phyloP scores from a whole-genome alignment of 2,888 invertebrate species.

The Stenolophus ochropezus region DNA sequence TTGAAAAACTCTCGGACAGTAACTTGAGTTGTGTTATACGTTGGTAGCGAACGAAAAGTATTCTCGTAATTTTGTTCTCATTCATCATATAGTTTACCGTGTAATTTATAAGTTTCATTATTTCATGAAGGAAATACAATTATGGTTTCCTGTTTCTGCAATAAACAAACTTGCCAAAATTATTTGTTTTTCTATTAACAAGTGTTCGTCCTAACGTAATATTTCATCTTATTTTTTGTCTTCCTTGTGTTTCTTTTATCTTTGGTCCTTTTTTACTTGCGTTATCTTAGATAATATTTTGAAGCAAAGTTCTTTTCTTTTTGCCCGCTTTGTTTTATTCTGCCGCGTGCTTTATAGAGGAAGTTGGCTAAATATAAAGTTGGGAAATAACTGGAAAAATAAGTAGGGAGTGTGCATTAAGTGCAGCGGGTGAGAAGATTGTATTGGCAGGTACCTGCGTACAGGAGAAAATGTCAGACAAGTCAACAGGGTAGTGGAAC shows the following conservation, averaged over 20 bases:
- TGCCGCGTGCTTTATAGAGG: not conserved
- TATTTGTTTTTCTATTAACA: not conserved
- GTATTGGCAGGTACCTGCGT: not conserved
- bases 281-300: not conserved
- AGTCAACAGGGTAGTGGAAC: not conserved
- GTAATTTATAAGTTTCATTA: not conserved
- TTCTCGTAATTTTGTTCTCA: not conserved
- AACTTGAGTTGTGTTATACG: no score
- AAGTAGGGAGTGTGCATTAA: not conserved
- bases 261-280: not conserved
- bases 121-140: not conserved
- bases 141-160: not conserved
- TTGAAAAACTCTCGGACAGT: no score
- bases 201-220: not conserved
- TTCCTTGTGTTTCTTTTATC: not conserved
- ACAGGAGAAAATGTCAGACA: not conserved
- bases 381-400: not conserved
- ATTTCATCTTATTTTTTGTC: not conserved
- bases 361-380: not conserved
- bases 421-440: not conserved
- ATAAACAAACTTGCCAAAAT: not conserved
- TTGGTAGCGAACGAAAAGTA: no score
- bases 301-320: not conserved
- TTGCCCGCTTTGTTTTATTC: not conserved
- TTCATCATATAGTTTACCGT: not conserved